These are phyloP conservation scores for Anthrax anthrax DNA, from an alignment of 2,888 invertebrate genomes.

Conservation along the genomic window DNA sequence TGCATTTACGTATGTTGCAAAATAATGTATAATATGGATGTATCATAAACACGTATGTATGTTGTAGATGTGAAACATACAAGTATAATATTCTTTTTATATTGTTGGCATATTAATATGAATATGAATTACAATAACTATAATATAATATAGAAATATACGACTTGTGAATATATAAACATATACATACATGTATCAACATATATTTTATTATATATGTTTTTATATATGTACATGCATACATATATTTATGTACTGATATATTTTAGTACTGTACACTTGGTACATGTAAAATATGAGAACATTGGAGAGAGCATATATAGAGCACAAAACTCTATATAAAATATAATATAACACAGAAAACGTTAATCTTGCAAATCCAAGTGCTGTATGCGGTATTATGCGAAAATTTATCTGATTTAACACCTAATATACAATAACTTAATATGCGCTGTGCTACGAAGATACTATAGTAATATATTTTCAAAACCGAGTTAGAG, in stretches of 20 bases:
- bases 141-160: not conserved
- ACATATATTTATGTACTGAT: not conserved
- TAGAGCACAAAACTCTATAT: constrained; percentile 11
- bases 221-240: not conserved
- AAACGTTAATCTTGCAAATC: constrained; percentile 36
- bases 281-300: constrained; percentile 9
- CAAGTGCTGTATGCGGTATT: constrained; percentile 37
- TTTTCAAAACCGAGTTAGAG: not conserved
- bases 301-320: constrained; percentile 7
- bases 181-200: not conserved
- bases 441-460: constrained; percentile 23
- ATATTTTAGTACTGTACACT: too few species aligned
- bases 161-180: constrained; percentile 1
- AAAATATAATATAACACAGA: constrained; percentile 4
- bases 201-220: not conserved
- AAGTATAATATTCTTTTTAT: constrained; percentile 10
- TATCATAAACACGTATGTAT: not conserved
- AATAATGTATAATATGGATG: too few species aligned
- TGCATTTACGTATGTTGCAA: not conserved
- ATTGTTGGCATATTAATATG: constrained; percentile 11
- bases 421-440: constrained; percentile 39
- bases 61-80: not conserved
- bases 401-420: constrained; percentile 39
- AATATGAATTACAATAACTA: constrained; percentile 3
- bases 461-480: not conserved